phyloP scores from a whole-genome alignment of 2,888 invertebrate genomes.

The Cheilosia variabilis region DNA sequence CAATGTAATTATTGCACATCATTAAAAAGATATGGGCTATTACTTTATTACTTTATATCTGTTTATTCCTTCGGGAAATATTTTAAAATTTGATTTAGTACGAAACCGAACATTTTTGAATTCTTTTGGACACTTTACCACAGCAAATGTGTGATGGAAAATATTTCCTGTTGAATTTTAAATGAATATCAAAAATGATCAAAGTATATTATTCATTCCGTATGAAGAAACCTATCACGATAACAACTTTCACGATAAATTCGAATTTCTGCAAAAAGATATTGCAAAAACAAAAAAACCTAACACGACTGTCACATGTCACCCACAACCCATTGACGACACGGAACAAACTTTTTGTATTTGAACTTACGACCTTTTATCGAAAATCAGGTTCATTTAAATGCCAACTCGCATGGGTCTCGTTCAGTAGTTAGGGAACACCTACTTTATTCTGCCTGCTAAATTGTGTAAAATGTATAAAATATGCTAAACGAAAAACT shows the following conservation, averaged over 20 bases:
- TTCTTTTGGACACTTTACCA: too few species aligned
- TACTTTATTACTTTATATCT: too few species aligned
- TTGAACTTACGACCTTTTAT: constrained; percentile 38
- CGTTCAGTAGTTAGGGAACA: background rate
- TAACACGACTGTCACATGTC: constrained; percentile 38
- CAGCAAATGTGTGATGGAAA: too few species aligned
- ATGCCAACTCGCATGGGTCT: constrained; percentile 12
- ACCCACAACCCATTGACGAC: constrained; percentile 39
- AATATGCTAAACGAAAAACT: constrained; percentile 46
- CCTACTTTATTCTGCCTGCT: constrained; percentile 30
- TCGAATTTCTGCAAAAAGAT: background rate
- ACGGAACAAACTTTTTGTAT: constrained; percentile 11
- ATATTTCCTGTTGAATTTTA: too few species aligned
- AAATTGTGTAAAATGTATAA: constrained; percentile 37
- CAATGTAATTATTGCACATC: background rate
- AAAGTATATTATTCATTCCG: too few species aligned
- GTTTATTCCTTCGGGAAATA: too few species aligned
- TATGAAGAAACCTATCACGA: background rate
- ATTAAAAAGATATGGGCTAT: background rate
- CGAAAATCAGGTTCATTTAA: constrained; percentile 21
- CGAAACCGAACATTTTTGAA: too few species aligned
- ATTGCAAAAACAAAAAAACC: constrained; percentile 8
- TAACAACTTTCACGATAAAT: background rate
- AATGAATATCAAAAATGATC: too few species aligned
- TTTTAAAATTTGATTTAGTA: too few species aligned